Evolutionary conservation across 2,888 invertebrate species (phyloP).

Genomic region (Danaus chrysippus): DNA sequence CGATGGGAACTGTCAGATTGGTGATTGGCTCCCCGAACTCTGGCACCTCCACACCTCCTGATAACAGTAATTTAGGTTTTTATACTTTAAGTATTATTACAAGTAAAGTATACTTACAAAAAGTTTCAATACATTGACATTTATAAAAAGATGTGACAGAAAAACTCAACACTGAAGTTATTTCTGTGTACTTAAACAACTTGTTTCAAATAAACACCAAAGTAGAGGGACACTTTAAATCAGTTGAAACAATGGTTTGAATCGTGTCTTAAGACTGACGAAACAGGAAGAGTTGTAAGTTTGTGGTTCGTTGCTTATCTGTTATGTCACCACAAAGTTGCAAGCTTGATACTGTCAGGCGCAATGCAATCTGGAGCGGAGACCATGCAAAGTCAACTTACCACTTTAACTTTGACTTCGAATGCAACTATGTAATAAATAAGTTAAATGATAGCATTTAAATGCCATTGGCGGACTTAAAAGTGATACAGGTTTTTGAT

Average conservation of each 20-base stretch:
- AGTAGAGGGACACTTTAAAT: conserved; percentile 11
- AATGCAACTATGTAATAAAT: conserved; percentile 11
- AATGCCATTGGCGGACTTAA: conserved; percentile 8
- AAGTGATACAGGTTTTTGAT: conserved; percentile 6
- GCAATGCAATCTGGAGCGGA: conserved; percentile 51
- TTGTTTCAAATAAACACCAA: neutral
- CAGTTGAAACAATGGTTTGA: conserved; percentile 27
- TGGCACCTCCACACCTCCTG: conserved; percentile 85
- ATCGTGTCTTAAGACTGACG: conserved; percentile 39
- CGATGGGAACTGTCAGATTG: conserved; percentile 90
- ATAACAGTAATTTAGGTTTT: conserved; percentile 35
- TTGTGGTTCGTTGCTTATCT: conserved; percentile 48
- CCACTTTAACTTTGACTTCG: conserved; percentile 9
- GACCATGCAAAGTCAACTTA: conserved; percentile 46
- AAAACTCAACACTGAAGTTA: conserved; percentile 1
- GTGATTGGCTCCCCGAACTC: conserved; percentile 91
- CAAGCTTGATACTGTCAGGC: conserved; percentile 45
- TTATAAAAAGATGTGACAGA: neutral
- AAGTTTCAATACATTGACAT: neutral
- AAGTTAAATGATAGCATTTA: conserved; percentile 16
- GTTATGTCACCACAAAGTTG: conserved; percentile 44
- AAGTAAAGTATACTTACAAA: neutral
- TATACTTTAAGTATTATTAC: conserved; percentile 7
- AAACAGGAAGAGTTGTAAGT: conserved; percentile 42
- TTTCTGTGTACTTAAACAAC: neutral